Evolutionary conservation across 2,888 invertebrate genomes (phyloP), one percentile per base, ranked within the genome.

Genomic region (Sminthurides aquaticus): DNA sequence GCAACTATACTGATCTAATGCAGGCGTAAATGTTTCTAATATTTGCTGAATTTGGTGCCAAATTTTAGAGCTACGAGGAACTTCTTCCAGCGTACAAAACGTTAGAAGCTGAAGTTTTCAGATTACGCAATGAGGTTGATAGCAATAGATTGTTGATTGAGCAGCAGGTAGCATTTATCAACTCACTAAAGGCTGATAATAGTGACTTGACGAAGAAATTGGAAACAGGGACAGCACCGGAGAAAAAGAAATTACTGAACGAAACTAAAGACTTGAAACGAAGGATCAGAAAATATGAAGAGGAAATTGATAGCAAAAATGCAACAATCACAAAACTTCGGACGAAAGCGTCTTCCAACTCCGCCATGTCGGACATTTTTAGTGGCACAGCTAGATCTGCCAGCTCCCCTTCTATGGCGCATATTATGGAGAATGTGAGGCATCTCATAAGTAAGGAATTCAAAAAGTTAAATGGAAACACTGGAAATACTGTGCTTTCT

Each of bases 191-290:
- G 28, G 20, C 8, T 5, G 54, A 52, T 18, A 61, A 28, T 29
- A 22, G 26, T 11, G 52, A 52, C n/a, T 27, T 61, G 54, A 49
- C 52, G 26, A n/a, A 8, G 1, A 49, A 61, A 24, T 8, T 54
- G 3, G 52, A 29, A 28, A 54, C 25, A 11, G 27, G 22, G 2
- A 27, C 26, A 2, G 54, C 26, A 26, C 25, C 27, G 1, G 54
- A 54, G 24, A 52, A 54, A 22, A 11, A 5, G 3, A 60, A 60
- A n/a, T 26, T 60, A n/a, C 49, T n/a, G 3, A 52, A 25, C 3
- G 49, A 61, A 61, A 52, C 54, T 3, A 61, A 54, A n/a, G 61
- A 61, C 2, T 54, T 49, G 28, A 52, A 54, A 11, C 20, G 29
- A 26, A 18, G 24, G 1, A 27, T 61, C 1, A 61, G 28, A n/a